phyloP scores from a whole-genome alignment of 2,797 vertebrate species.

The Pangasius larnaudii region DNA sequence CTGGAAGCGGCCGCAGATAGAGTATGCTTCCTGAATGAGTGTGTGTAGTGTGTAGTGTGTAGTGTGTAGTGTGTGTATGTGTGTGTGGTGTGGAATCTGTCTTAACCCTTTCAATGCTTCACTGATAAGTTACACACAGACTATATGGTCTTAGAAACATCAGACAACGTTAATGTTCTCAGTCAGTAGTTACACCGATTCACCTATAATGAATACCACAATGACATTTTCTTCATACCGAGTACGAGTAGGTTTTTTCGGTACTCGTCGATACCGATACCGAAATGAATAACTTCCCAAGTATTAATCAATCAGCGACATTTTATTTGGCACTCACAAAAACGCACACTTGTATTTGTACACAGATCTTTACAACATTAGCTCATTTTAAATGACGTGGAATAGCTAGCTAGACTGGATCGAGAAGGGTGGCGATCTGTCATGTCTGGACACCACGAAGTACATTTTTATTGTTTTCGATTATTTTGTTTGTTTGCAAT shows the following conservation, averaged over 20 bases:
- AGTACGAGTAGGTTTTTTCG: background rate
- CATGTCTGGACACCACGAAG: background rate
- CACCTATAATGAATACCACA: background rate
- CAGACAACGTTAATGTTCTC: background rate
- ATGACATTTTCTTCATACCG: background rate
- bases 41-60: background rate
- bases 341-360: background rate
- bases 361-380: background rate
- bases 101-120: background rate
- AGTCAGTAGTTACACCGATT: background rate
- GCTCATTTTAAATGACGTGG: background rate
- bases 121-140: background rate
- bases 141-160: background rate
- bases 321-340: background rate
- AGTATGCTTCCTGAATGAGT: constrained; percentile 6
- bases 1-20: constrained; percentile 28
- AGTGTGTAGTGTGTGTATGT: background rate
- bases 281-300: background rate
- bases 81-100: background rate
- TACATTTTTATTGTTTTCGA: background rate
- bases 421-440: background rate
- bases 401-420: background rate
- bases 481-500: too few species aligned
- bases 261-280: background rate
- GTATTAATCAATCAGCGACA: background rate